Evolutionary conservation across 2,888 invertebrate genomes (phyloP).

Genomic region (Macrophya alboannulata): DNA sequence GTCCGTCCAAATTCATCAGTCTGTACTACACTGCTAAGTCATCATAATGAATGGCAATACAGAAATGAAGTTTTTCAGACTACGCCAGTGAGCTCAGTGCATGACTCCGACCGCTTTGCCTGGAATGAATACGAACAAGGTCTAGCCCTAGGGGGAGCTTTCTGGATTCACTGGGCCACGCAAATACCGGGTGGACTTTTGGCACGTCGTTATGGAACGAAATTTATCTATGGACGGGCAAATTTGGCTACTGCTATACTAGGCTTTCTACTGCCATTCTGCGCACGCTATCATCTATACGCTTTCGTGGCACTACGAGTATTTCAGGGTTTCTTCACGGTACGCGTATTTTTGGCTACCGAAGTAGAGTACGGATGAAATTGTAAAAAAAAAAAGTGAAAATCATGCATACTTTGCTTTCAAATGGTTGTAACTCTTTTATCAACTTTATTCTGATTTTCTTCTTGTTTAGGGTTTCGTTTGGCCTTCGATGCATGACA

Average conservation of each 20-base stretch:
- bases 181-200: constrained; percentile 89
- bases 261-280: constrained; percentile 86
- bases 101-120: constrained; percentile 77
- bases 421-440: not conserved
- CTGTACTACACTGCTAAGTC: not conserved
- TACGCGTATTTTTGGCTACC: constrained; percentile 82
- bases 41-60: not conserved
- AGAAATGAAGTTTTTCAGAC: not conserved
- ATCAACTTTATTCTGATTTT: not conserved
- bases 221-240: constrained; percentile 86
- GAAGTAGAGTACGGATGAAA: no score
- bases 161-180: constrained; percentile 87
- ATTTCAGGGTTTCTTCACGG: constrained; percentile 87
- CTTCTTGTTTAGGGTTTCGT: constrained; percentile 82
- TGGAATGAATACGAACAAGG: constrained; percentile 87
- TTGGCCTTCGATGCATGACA: constrained; percentile 90
- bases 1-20: not conserved
- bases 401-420: not conserved
- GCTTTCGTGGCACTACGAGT: constrained; percentile 84
- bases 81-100: not conserved
- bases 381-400: not conserved
- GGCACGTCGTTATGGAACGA: constrained; percentile 87
- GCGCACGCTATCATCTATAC: constrained; percentile 82
- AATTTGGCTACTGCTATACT: constrained; percentile 85
- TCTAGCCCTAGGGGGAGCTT: constrained; percentile 86